Conservation (phyloP, 2,888 invertebrate species). For the Orthosia incerta region DNA sequence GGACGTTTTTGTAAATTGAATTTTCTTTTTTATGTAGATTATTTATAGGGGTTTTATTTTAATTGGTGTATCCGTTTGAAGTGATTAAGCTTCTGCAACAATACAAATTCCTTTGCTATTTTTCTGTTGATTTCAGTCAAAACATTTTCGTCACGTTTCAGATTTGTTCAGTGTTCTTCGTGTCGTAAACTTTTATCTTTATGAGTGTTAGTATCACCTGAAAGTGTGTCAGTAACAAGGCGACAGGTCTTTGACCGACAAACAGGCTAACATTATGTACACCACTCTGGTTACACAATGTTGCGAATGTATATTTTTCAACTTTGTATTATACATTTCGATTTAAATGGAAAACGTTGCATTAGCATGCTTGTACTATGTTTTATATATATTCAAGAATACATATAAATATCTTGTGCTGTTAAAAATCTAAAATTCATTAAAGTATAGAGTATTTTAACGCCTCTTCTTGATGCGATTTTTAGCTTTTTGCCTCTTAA, state of each 20-base stretch:
- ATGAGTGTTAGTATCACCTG: conserved; percentile 30
- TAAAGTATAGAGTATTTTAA: background rate
- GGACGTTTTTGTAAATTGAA: conserved; percentile 16
- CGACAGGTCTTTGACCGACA: conserved; percentile 48
- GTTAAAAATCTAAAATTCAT: background rate
- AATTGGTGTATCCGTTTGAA: background rate
- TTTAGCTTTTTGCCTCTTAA: background rate
- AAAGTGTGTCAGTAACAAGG: conserved; percentile 55
- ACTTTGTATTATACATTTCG: conserved; percentile 20
- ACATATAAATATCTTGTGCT: background rate
- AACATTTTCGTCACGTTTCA: background rate
- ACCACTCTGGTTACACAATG: conserved; percentile 12
- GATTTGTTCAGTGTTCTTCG: conserved; percentile 17
- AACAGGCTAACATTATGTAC: conserved; percentile 20
- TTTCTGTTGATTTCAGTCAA: background rate
- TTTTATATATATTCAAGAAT: background rate
- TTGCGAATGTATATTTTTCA: conserved; percentile 41
- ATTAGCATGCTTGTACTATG: background rate
- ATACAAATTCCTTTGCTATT: background rate
- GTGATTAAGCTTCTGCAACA: background rate
- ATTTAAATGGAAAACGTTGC: conserved; percentile 23
- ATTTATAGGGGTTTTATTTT: conserved; percentile 6
- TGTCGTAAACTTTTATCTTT: conserved; percentile 38
- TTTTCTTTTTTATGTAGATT: conserved; percentile 22
- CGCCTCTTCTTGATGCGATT: background rate